Evolutionary conservation across 2,797 vertebrate genomes (phyloP), one percentile per base, ranked within the genome.

Genomic region (Mastacembelus armatus): DNA sequence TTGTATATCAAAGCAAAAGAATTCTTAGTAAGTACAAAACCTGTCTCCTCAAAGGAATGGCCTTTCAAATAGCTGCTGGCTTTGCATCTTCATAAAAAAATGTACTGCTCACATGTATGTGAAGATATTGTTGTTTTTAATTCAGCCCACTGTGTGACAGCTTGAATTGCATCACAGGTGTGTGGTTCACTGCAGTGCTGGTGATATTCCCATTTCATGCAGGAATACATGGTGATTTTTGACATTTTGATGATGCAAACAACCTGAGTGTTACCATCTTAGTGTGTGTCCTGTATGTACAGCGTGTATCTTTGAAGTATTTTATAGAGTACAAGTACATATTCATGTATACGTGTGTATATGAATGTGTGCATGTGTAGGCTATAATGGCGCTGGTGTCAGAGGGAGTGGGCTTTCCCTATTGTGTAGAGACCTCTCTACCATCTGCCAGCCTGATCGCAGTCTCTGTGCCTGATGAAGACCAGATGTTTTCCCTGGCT

Each of bases 401-500:
- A 62, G 61, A 73, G 70, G 60, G 70, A 77, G 58, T 62, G 66
- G 84, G 85, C 83, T 82, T 88, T 88, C 80, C 85, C 85, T 79
- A 92, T 92, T 91, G 92, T 92, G 85, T 79, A 64, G 87, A 89
- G 86, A 89, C 84, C 87, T 88, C 87, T 86, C 71, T 70, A 78
- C 91, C 92, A 93, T 92, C 92, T 93, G 93, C 69, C 81, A 87
- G 66, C 56, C 68, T 81, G 86, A 76, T 89, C 81, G 82, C 64
- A 78, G 86, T 87, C 88, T 84, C 87, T 79, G 78, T 75, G 81
- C 72, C 85, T 92, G 90, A 92, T 89, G 87, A 91, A 88, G 81
- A 90, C 82, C 92, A 93, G 91, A 92, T 93, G 92, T 92, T 93
- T 86, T 89, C 88, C 86, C 88, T 84, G 80, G 81, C 86, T 83